A percentile compares a stretch with the other conserved stretches of the same genome.
These are phyloP conservation scores for Pantelozetes paolii DNA, from an alignment of 2,888 invertebrate genomes.

Conservation along the genomic window DNA sequence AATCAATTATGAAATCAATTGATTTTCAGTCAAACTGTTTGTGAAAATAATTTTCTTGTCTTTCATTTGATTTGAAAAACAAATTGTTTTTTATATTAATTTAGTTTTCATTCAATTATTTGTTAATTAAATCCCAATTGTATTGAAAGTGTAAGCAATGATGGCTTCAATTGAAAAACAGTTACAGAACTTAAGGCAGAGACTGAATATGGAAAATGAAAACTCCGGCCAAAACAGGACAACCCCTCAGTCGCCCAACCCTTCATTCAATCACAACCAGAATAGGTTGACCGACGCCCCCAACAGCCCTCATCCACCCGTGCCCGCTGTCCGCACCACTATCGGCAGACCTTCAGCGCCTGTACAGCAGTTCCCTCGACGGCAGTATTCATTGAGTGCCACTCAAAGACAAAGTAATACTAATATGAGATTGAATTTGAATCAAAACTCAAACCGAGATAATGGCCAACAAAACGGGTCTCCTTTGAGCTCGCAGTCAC, in stretches of 20 bases:
- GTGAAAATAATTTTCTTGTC: too few relatives aligned
- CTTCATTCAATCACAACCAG: background rate
- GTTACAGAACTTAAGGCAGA: background rate
- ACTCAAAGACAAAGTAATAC: background rate
- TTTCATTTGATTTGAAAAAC: too few relatives aligned
- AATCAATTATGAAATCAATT: too few relatives aligned
- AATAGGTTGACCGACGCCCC: too few relatives aligned
- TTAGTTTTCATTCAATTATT: background rate
- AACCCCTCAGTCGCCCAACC: background rate
- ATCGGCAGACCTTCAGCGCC: too few relatives aligned
- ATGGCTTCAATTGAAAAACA: conserved; percentile 10
- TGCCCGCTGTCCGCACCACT: too few relatives aligned
- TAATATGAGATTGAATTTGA: background rate
- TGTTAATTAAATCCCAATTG: background rate
- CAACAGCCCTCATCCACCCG: too few relatives aligned
- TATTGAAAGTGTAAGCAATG: too few relatives aligned
- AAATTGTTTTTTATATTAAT: too few relatives aligned
- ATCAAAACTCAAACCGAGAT: background rate
- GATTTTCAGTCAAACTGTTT: too few relatives aligned
- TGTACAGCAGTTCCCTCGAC: background rate
- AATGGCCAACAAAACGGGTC: background rate
- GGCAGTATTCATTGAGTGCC: conserved; percentile 23
- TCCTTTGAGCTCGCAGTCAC: background rate
- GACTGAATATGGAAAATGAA: conserved; percentile 7
- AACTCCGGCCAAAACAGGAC: background rate